These are phyloP conservation scores for Henricia sp. DNA, from an alignment of 53 echinoderm and acorn worm species.

Conservation along the genomic window DNA sequence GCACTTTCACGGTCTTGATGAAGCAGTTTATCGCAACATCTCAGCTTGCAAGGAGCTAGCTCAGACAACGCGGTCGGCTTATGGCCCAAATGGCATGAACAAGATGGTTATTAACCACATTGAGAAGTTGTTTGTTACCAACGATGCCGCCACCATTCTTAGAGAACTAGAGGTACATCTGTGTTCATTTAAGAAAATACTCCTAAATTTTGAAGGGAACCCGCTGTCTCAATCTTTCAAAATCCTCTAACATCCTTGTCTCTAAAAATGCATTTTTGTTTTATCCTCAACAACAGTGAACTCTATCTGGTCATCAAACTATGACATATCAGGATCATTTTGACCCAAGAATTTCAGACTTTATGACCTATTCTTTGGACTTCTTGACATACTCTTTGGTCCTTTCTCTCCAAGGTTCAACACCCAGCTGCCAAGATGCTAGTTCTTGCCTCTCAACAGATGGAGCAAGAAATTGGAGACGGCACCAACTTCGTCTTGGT, in stretches of 20 bases:
- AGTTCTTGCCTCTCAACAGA: constrained; percentile 91
- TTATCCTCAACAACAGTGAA: too few relatives aligned
- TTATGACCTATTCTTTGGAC: too few relatives aligned
- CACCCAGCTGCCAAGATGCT: constrained; percentile 99
- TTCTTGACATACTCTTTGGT: too few relatives aligned
- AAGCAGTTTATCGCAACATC: constrained; percentile 95
- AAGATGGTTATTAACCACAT: constrained; percentile 99
- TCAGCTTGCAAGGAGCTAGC: constrained; percentile 95
- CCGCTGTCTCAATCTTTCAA: too few relatives aligned
- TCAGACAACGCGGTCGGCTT: constrained; percentile 89
- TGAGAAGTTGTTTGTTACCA: constrained; percentile 98
- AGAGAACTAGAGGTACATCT: constrained; percentile 96
- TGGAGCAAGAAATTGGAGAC: constrained; percentile 96
- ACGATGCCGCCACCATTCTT: constrained; percentile 98
- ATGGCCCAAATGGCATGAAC: constrained; percentile 92
- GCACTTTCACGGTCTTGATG: constrained; percentile 91
- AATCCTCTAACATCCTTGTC: too few relatives aligned
- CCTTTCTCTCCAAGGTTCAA: constrained; percentile 84
- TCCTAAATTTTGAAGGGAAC: too few relatives aligned
- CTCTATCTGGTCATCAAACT: too few relatives aligned
- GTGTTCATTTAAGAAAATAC: too few relatives aligned
- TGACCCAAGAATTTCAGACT: too few relatives aligned
- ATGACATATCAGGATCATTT: too few relatives aligned
- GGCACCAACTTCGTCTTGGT: constrained; percentile 97
- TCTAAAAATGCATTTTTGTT: too few relatives aligned